phyloP scores from a whole-genome alignment of 2,113 vertebrate species.

The Myxocyprinus asiaticus region DNA sequence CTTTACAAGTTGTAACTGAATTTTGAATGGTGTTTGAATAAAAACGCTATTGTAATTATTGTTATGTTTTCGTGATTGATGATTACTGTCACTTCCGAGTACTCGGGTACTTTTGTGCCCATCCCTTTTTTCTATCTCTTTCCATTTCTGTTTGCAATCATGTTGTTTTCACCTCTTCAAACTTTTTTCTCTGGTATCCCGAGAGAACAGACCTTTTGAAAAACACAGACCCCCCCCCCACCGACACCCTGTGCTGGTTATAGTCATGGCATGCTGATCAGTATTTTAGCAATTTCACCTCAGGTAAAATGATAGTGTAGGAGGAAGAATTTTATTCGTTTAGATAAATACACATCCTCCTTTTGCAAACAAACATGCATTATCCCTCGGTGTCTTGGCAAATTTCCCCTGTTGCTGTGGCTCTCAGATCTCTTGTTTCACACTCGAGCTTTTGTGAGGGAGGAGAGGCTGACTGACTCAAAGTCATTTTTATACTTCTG shows the following conservation, averaged over 20 bases:
- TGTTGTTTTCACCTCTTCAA: slow-evolving; percentile 10
- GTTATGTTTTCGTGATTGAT: no score
- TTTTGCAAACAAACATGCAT: neutral
- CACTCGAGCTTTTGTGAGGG: slow-evolving; percentile 32
- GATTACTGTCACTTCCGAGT: no score
- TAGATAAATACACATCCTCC: slow-evolving; percentile 20
- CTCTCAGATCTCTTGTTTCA: slow-evolving; percentile 35
- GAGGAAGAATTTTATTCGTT: slow-evolving; percentile 29
- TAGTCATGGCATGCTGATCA: neutral
- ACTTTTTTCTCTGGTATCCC: slow-evolving; percentile 4
- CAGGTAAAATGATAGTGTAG: slow-evolving; percentile 25
- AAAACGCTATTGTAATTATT: no score
- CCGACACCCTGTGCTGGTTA: neutral
- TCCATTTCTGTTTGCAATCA: slow-evolving; percentile 6
- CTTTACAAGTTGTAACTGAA: no score
- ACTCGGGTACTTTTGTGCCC: no score
- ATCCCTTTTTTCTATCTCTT: neutral
- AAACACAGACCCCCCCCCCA: neutral
- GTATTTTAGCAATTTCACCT: slow-evolving; percentile 6
- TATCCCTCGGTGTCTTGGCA: slow-evolving; percentile 1
- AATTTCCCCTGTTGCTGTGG: neutral
- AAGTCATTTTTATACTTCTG: slow-evolving; percentile 46
- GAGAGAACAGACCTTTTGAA: neutral
- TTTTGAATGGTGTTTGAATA: no score
- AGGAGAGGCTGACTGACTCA: slow-evolving; percentile 23